Percentiles rank a stretch among this genome's conserved stretches.
phyloP scores from a whole-genome alignment of 23 tunicate species.

The Trididemnum nubilum region DNA sequence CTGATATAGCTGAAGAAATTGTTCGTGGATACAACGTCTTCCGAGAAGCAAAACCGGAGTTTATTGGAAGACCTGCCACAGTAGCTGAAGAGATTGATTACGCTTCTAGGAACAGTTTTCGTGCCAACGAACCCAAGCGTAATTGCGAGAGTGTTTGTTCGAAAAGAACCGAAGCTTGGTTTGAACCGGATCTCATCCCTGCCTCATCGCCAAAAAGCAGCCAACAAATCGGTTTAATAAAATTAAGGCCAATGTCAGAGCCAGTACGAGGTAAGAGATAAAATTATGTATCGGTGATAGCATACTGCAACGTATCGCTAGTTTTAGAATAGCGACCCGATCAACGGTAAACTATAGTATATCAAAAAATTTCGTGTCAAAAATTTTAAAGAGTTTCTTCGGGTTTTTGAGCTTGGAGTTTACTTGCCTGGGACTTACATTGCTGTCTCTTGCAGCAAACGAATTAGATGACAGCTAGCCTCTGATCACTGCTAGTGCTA shows the following conservation, averaged over 20 bases:
- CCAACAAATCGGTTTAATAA: background rate
- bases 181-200: background rate
- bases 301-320: too few relatives aligned
- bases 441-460: too few relatives aligned
- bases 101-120: background rate
- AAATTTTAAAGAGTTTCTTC: too few relatives aligned
- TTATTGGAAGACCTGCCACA: background rate
- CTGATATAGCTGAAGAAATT: constrained; percentile 65
- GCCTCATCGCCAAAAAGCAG: background rate
- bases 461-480: too few relatives aligned
- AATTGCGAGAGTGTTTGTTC: background rate
- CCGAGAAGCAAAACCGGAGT: background rate
- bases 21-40: constrained; percentile 12
- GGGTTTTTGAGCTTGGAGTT: too few relatives aligned
- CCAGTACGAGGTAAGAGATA: constrained; percentile 22
- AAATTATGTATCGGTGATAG: too few relatives aligned
- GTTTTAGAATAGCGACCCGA: too few relatives aligned
- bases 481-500: too few relatives aligned
- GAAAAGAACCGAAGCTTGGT: background rate
- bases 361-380: too few relatives aligned
- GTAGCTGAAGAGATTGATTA: background rate
- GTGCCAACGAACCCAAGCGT: background rate
- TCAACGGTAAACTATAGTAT: too few relatives aligned
- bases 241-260: constrained; percentile 30
- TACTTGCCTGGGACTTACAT: too few relatives aligned